These are phyloP conservation scores for Morbakka virulenta DNA, from an alignment of 30 jellyfish, hydroid and myxozoan species.

Conservation along the genomic window DNA sequence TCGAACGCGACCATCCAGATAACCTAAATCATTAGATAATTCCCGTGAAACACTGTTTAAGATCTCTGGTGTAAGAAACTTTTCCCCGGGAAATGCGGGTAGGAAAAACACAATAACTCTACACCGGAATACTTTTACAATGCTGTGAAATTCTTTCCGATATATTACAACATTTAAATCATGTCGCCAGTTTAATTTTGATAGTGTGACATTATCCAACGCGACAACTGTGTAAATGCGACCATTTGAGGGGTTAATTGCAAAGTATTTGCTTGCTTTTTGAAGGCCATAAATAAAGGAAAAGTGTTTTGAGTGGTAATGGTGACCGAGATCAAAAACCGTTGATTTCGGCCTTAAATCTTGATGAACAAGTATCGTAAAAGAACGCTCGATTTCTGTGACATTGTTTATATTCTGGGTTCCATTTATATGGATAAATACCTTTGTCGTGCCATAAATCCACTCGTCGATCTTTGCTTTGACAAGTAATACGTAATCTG, in stretches of 20 bases:
- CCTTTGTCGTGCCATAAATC: slow-evolving; percentile 51
- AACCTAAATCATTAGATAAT: slow-evolving; percentile 53
- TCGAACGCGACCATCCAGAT: slow-evolving; percentile 49
- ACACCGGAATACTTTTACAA: slow-evolving; percentile 35
- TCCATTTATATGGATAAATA: slow-evolving; percentile 42
- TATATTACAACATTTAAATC: slow-evolving; percentile 31
- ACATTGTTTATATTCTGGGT: slow-evolving; percentile 38
- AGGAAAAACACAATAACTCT: slow-evolving; percentile 48
- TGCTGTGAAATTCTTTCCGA: slow-evolving; percentile 15
- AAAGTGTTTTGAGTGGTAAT: slow-evolving; percentile 38
- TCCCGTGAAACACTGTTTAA: slow-evolving; percentile 62
- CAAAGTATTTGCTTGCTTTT: slow-evolving; percentile 34
- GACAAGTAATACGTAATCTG: slow-evolving; percentile 40
- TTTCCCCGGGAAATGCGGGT: slow-evolving; percentile 84
- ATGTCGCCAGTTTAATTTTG: slow-evolving; percentile 25
- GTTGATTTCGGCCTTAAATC: slow-evolving; percentile 43
- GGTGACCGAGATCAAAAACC: slow-evolving; percentile 62
- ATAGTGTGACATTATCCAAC: slow-evolving; percentile 27
- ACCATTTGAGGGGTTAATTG: slow-evolving; percentile 36
- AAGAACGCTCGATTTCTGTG: slow-evolving; percentile 55
- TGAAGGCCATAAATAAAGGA: slow-evolving; percentile 26
- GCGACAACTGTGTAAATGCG: slow-evolving; percentile 18
- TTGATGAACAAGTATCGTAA: slow-evolving; percentile 56
- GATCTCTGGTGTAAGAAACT: slow-evolving; percentile 56
- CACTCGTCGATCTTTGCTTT: slow-evolving; percentile 64